Evolutionary conservation across 1,140 invertebrate genomes (phyloP).

Genomic region (Mylabris phalerata): DNA sequence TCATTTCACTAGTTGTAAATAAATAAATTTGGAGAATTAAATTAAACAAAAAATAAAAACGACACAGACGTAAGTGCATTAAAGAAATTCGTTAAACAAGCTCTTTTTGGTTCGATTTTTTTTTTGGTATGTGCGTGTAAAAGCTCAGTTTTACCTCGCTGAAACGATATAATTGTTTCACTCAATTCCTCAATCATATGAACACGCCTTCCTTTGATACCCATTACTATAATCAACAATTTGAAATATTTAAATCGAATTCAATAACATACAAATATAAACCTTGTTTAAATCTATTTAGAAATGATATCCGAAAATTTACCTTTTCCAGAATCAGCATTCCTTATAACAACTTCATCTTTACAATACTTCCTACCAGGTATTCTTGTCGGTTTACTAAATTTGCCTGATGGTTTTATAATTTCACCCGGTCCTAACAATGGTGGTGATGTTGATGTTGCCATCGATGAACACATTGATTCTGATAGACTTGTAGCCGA

Average conservation of each 20-base stretch:
- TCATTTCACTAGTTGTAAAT: too few species aligned
- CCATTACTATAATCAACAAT: slow-evolving; percentile 76
- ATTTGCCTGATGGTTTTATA: slow-evolving; percentile 81
- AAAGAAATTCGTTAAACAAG: too few species aligned
- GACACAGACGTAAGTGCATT: background rate
- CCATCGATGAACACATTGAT: slow-evolving; percentile 34
- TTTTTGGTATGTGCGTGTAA: background rate
- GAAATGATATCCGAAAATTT: slow-evolving; percentile 30
- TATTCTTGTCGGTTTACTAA: slow-evolving; percentile 79
- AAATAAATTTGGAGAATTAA: too few species aligned
- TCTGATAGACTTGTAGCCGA: slow-evolving; percentile 31
- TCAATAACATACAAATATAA: too few species aligned
- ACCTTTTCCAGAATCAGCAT: slow-evolving; percentile 93
- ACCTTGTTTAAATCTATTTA: background rate
- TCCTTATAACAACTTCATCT: slow-evolving; percentile 88
- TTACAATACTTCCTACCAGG: slow-evolving; percentile 88
- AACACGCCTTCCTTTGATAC: slow-evolving; percentile 93
- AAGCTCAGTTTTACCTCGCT: slow-evolving; percentile 75
- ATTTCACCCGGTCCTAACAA: slow-evolving; percentile 72
- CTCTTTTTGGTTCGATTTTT: too few species aligned
- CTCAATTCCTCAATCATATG: slow-evolving; percentile 97
- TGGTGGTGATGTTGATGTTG: slow-evolving; percentile 46
- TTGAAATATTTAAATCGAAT: slow-evolving; percentile 1
- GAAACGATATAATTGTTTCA: slow-evolving; percentile 96
- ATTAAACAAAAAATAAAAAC: background rate